Conservation (phyloP, 2,113 vertebrate species). For the Ptilonorhynchus violaceus region DNA sequence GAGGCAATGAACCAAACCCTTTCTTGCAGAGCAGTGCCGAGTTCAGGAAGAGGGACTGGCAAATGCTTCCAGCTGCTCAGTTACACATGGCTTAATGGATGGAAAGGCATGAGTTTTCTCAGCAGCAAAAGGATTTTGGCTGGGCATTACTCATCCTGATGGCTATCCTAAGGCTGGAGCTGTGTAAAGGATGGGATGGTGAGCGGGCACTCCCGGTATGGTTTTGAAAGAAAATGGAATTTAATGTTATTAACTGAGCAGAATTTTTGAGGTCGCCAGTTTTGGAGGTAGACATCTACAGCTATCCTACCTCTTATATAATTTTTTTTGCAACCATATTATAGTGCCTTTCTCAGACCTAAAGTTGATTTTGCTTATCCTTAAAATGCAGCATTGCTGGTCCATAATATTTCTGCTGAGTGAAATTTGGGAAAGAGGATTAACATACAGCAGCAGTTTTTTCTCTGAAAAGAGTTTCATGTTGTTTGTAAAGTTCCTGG, state of each 20-base stretch:
- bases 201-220: neutral
- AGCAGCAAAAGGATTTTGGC: neutral
- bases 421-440: neutral
- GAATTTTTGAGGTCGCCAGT: neutral
- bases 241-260: neutral
- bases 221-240: neutral
- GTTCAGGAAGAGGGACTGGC: neutral
- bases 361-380: neutral
- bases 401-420: neutral
- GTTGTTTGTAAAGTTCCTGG: neutral
- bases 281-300: neutral
- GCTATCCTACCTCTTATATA: neutral
- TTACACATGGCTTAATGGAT: neutral
- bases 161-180: neutral
- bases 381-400: neutral
- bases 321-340: fast-evolving
- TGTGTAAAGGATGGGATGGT: neutral
- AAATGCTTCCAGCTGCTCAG: neutral
- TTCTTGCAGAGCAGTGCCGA: fast-evolving
- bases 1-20: neutral
- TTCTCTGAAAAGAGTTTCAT: neutral
- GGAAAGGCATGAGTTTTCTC: neutral
- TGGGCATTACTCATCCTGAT: neutral
- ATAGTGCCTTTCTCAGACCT: neutral
- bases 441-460: neutral